Base-by-base conservation (phyloP, 2,888 invertebrate genomes). In the Steinernema carpocapsae region DNA sequence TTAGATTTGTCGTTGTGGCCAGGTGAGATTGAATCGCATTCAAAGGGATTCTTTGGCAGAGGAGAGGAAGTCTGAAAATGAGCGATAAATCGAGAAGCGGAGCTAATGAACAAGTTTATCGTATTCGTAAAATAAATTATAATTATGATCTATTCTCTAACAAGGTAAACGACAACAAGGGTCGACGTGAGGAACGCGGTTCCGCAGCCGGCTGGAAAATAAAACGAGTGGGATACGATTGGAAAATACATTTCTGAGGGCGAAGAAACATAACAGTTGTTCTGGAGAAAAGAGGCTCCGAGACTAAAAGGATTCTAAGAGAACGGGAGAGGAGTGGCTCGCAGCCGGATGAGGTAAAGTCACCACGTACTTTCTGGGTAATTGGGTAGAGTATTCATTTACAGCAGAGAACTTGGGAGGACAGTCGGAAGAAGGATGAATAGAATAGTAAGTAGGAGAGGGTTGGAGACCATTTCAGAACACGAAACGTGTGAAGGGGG, bases 281-380 rank as follows among this genome's bases (percentile, higher is more conserved):
- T 48, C 48, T n/a, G 48, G 19, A 48, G 4, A 48, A 19, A 7
- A n/a, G 14, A 48, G 7, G 19, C 37, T 37, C 37, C 37, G 48
- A 17, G 48, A 48, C 48, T 48, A 48, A 48, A 4, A 14, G 2
- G 17, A 14, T 3, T 19, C 48, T 48, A 19, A 48, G 19, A 48
- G 3, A 48, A 48, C 48, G 37, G 37, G 10, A 37, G 10, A 37
- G 37, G 37, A 37, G 37, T 14, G 17, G 17, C 14, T 48, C 48
- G 17, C 19, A 17, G 48, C 19, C 32, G 17, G 14, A 64, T 64
- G 64, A 64, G 64, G 64, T 64, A 64, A 64, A 26, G 24, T 64
- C 64, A 64, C 64, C 64, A 64, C 64, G 64, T 64, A 64, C 64
- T 64, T 64, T 64, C 29, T 26, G 64, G 24, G 64, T 64, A 32